A percentile compares a stretch with the other conserved stretches of the same genome.
phyloP scores from a whole-genome alignment of 2,888 invertebrate species.

The Metacarcinus magister region DNA sequence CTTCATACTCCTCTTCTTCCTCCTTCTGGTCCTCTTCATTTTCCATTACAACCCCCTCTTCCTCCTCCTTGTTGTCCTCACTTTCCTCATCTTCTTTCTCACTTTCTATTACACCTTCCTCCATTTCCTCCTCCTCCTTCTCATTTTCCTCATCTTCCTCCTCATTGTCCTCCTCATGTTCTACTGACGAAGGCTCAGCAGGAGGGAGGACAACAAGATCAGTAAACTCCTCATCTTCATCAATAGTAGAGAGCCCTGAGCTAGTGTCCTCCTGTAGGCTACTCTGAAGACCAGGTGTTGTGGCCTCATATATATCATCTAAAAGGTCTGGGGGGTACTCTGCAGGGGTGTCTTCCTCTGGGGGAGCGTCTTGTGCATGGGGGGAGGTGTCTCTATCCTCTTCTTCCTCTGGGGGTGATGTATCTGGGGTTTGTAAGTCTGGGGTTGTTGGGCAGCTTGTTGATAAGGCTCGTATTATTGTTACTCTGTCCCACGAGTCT shows the following conservation, averaged over 20 bases:
- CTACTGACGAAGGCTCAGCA: background rate
- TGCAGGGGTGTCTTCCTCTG: too few relatives aligned
- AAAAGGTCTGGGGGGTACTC: background rate
- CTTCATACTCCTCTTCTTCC: conserved; percentile 8
- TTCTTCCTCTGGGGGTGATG: background rate
- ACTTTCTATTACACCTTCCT: background rate
- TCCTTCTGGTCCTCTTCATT: background rate
- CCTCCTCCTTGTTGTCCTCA: background rate
- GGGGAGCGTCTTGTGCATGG: background rate
- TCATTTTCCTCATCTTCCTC: background rate
- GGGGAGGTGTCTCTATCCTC: background rate
- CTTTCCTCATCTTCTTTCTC: background rate
- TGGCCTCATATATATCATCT: conserved; percentile 50
- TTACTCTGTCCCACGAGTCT: conserved; percentile 76
- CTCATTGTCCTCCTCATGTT: background rate
- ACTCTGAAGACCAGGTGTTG: background rate
- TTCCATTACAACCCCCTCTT: background rate
- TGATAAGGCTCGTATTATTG: conserved; percentile 61
- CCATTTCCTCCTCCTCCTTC: background rate
- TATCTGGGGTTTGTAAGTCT: conserved; percentile 37
- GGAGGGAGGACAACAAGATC: background rate
- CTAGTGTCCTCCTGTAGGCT: conserved; percentile 68
- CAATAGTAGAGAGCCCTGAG: conserved; percentile 73
- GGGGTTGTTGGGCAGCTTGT: conserved; percentile 44
- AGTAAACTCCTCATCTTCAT: conserved; percentile 70